Evolutionary conservation across 2,113 vertebrate species (phyloP), one percentile per base, ranked within the genome.

Genomic region (Tachysurus fulvidraco): DNA sequence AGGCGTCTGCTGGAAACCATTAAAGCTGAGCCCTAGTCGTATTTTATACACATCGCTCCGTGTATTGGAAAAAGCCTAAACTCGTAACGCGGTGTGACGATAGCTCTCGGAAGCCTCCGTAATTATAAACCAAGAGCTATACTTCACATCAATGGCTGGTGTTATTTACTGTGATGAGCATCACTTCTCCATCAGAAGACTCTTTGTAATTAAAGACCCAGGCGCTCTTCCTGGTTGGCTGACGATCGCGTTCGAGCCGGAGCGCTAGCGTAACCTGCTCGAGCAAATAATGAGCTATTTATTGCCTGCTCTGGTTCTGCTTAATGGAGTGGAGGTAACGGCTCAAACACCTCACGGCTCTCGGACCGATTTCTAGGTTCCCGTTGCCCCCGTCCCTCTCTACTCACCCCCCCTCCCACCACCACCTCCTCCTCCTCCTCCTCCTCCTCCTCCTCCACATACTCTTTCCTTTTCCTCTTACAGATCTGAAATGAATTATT

Each of bases 401-500:
- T 46, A 50, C 46, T 9, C 2, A 50, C 46, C 46, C 41, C 50
- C 28, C 67, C 17, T 2, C 46, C 46, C 8, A 7, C 19, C 50
- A 50, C 13, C 7, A 44, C 80, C 71, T 17, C 36, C 25, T 36
- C 71, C 46, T 28, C 78, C 81, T 77, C 17, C 19, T 11, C 41
- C 59, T 2, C 13, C 25, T 59, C 69, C 28, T 30, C 30, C 36
- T 59, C 30, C 69, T 67, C 73, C 44, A 25, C 12, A 14, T 44
- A 21, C 28, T 67, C 59, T 83, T 69, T 67, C 44, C 65, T 86
- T 88, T 86, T 80, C 54, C 81, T 89, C 81, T 90, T 84, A 87
- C 71, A 88, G 82, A 88, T 85, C 79, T 84, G 81, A 85, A 85
- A 88, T 90, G 88, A 92, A 91, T 90, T 89, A 91, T 91, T 89